Base-by-base conservation (phyloP, 2,113 vertebrate species). In the Cephalopholis sonnerati region DNA sequence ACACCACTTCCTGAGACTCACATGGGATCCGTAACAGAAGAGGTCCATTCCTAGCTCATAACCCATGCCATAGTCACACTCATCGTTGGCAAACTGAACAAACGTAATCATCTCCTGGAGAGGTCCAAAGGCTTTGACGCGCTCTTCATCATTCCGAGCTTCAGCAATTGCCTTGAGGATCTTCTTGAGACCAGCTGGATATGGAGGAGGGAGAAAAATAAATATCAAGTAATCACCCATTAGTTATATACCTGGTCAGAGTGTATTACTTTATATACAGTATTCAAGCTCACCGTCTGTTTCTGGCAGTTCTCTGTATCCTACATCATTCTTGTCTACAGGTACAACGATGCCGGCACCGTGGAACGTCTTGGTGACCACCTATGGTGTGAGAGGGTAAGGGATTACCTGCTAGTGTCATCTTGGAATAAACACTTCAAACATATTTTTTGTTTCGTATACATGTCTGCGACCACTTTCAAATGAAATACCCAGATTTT, bases 81-180 rank as follows among this genome's bases (percentile, higher is more conserved):
- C 98, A n/a, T 99, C 98, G 11, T 99, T 99, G 36, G 98, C 98
- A 90, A 99, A 99, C 91, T 99, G 98, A 87, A 99, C 96, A 57
- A 96, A 98, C 0, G 98, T 99, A 68, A 98, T 96, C 93, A 99
- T 98, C 90, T 99, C 97, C 77, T 99, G 98, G 73, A 99, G 91
- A 16, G 98, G 98, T 1, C 96, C 96, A 81, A 99, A 99, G 9
- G 97, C 97, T 93, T 97, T 97, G 59, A 99, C 82, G 36, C 98
- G 95, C 51, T 97, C 95, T 0, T 97, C 96, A 39, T 99, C 98
- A 80, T 88, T 93, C 0, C 91, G 85, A 58, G 98, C 97, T 80
- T 99, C 98, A 15, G 94, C 96, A 67, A 99, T 98, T 2, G 96
- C 95, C 91, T 96, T 98, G 84, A 97, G 99, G 67, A 99, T 97